Percentiles rank a stretch among this genome's conserved stretches.
Evolutionary conservation across 2,113 vertebrate genomes (phyloP).

Genomic region (Nibea coibor): DNA sequence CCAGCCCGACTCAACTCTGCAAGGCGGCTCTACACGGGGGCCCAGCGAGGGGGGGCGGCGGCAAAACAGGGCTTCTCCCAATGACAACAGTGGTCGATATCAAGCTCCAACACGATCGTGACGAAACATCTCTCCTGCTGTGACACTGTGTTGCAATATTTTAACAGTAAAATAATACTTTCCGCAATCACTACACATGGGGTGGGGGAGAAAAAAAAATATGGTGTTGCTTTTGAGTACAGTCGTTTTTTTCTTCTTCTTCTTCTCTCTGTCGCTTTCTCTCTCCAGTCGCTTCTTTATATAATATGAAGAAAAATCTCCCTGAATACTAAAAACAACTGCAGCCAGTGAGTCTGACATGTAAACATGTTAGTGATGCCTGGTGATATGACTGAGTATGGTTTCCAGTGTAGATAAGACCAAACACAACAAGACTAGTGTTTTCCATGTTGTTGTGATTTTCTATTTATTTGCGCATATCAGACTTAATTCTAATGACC

Average conservation of each 20-base stretch:
- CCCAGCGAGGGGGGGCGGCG: constrained; percentile 77
- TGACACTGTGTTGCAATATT: constrained; percentile 56
- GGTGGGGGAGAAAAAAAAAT: not conserved
- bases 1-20: constrained; percentile 74
- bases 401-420: not conserved
- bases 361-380: not conserved
- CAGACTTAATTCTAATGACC: not conserved
- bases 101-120: constrained; percentile 67
- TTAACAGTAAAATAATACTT: constrained; percentile 39
- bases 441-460: not conserved
- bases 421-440: not conserved
- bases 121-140: constrained; percentile 56
- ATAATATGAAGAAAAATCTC: not conserved
- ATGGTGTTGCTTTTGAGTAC: not conserved
- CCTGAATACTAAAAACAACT: not conserved
- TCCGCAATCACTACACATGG: not conserved
- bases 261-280: not conserved
- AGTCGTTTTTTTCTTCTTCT: no score
- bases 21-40: constrained; percentile 79
- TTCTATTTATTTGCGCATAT: not conserved
- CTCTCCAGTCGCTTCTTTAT: not conserved
- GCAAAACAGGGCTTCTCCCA: constrained; percentile 77
- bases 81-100: constrained; percentile 81
- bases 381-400: not conserved
- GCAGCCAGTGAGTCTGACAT: not conserved